Percentiles rank a stretch among this genome's conserved stretches.
Evolutionary conservation across 2,888 invertebrate species (phyloP).

Genomic region (Dione vanillae): DNA sequence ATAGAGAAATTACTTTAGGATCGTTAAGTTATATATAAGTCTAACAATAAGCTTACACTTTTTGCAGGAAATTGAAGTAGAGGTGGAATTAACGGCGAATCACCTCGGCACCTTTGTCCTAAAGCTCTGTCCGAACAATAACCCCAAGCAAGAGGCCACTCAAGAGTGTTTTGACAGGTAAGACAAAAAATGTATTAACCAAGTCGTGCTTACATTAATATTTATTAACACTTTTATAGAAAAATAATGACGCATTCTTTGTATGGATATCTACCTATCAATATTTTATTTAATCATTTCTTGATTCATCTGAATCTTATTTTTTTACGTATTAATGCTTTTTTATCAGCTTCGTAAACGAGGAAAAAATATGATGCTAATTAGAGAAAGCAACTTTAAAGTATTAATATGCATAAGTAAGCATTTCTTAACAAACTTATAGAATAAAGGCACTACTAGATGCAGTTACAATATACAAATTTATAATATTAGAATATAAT

Average conservation of each 20-base stretch:
- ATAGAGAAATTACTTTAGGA: no score
- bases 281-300: no score
- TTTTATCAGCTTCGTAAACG: neutral
- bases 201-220: neutral
- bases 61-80: constrained; percentile 90
- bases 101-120: constrained; percentile 95
- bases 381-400: neutral
- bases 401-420: neutral
- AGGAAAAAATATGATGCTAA: neutral
- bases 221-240: neutral
- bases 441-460: no score
- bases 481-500: no score
- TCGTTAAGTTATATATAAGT: no score
- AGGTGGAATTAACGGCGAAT: constrained; percentile 94
- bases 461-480: no score
- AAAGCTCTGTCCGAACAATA: constrained; percentile 93
- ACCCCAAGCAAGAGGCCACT: constrained; percentile 89
- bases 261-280: no score
- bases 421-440: neutral
- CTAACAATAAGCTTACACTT: neutral
- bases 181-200: constrained; percentile 9
- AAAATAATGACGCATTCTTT: no score
- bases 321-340: neutral
- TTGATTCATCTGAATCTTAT: no score
- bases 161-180: constrained; percentile 93